Conservation (phyloP, 2,113 vertebrate genomes). For the Tachuris rubrigastra region DNA sequence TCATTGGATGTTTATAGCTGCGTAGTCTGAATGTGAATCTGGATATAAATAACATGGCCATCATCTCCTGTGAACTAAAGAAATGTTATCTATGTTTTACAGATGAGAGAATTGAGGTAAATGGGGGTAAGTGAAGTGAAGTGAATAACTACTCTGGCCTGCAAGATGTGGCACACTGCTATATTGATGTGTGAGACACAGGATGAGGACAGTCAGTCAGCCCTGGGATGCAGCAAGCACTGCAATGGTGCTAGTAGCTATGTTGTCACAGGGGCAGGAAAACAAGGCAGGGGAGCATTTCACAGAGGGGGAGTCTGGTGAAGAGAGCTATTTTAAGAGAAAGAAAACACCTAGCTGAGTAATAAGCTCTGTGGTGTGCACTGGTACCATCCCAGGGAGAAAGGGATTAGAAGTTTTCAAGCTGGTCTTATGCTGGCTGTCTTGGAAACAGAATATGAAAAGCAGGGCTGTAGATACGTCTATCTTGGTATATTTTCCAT, state of each 20-base stretch:
- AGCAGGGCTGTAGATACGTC: accelerated
- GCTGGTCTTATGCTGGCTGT: not conserved
- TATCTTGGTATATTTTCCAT: not conserved
- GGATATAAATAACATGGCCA: conserved; percentile 16
- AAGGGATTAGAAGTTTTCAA: not conserved
- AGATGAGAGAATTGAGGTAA: not conserved
- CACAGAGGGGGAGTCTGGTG: not conserved
- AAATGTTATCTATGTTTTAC: not conserved
- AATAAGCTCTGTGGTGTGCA: not conserved
- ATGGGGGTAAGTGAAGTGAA: not conserved
- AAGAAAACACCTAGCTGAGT: not conserved
- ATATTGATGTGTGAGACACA: accelerated
- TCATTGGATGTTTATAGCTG: conserved; percentile 8
- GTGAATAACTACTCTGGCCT: not conserved
- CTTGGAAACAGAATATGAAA: accelerated
- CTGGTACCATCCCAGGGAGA: not conserved
- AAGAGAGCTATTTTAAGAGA: not conserved
- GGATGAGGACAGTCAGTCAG: accelerated
- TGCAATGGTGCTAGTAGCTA: not conserved
- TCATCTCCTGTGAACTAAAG: not conserved
- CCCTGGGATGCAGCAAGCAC: not conserved
- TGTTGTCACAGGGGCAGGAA: not conserved
- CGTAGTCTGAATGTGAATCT: not conserved
- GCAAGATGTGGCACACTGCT: not conserved
- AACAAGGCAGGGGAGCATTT: not conserved